Percentiles rank a stretch among this genome's conserved stretches.
phyloP scores from a whole-genome alignment of 2,888 invertebrate genomes.

The Sthenelais limicola region DNA sequence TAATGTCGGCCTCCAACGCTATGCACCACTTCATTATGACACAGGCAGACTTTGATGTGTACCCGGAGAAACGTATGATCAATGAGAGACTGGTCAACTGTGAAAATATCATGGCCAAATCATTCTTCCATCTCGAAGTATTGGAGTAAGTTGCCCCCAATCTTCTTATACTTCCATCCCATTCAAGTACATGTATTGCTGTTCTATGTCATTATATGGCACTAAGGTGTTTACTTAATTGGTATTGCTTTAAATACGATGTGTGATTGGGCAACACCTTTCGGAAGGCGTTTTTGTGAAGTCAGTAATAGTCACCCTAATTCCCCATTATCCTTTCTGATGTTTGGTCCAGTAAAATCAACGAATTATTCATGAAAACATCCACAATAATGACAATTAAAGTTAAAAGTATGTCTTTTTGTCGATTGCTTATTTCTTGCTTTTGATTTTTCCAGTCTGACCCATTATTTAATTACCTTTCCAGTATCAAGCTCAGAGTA shows the following conservation, averaged over 20 bases:
- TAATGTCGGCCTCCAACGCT: constrained; percentile 20
- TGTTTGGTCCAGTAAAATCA: neutral
- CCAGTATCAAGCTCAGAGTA: constrained; percentile 21
- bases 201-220: too few relatives aligned
- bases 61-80: constrained; percentile 14
- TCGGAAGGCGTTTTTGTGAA: too few relatives aligned
- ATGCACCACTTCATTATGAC: constrained; percentile 33
- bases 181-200: neutral
- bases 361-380: neutral
- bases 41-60: constrained; percentile 12
- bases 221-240: too few relatives aligned
- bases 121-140: constrained; percentile 26
- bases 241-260: too few relatives aligned
- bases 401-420: too few relatives aligned
- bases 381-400: neutral
- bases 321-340: too few relatives aligned
- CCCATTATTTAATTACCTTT: too few relatives aligned
- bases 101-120: constrained; percentile 34
- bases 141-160: neutral
- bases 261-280: too few relatives aligned
- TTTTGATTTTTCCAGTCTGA: too few relatives aligned
- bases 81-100: constrained; percentile 37
- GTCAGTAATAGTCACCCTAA: too few relatives aligned
- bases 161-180: neutral
- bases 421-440: too few relatives aligned